These are phyloP conservation scores for Luffia ferchaultella DNA, from an alignment of 2,888 invertebrate species.

Conservation along the genomic window DNA sequence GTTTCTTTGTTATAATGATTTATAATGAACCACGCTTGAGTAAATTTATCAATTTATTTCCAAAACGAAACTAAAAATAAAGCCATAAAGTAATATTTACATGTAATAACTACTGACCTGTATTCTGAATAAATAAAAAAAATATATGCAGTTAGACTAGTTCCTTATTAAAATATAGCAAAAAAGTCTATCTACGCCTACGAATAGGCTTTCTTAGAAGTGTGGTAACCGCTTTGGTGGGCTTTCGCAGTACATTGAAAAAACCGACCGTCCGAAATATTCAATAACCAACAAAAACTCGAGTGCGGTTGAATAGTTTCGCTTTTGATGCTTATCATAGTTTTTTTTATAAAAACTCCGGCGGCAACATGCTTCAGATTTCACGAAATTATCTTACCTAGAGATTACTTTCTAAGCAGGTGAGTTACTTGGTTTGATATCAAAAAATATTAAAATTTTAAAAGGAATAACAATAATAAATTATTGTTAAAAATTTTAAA, in stretches of 20 bases:
- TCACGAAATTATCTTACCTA: not conserved
- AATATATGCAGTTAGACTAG: not conserved
- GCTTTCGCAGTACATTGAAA: not conserved
- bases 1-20: no score
- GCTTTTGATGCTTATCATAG: slow-evolving; percentile 13
- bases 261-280: slow-evolving; percentile 4
- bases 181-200: not conserved
- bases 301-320: slow-evolving; percentile 16
- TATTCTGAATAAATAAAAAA: not conserved
- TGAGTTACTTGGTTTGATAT: not conserved
- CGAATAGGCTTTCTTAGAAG: slow-evolving; percentile 1
- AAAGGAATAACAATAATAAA: no score
- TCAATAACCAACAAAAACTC: slow-evolving; percentile 17
- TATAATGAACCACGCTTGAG: not conserved
- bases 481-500: no score
- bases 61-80: not conserved
- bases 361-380: not conserved
- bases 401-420: not conserved
- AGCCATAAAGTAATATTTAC: not conserved
- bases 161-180: not conserved
- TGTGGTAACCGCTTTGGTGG: not conserved
- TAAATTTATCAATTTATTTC: not conserved
- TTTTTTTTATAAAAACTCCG: slow-evolving; percentile 2
- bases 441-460: no score
- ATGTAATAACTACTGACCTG: not conserved